Evolutionary conservation across 2,113 vertebrate genomes (phyloP), one percentile per base, ranked within the genome.

Genomic region (Rafetus swinhoei): DNA sequence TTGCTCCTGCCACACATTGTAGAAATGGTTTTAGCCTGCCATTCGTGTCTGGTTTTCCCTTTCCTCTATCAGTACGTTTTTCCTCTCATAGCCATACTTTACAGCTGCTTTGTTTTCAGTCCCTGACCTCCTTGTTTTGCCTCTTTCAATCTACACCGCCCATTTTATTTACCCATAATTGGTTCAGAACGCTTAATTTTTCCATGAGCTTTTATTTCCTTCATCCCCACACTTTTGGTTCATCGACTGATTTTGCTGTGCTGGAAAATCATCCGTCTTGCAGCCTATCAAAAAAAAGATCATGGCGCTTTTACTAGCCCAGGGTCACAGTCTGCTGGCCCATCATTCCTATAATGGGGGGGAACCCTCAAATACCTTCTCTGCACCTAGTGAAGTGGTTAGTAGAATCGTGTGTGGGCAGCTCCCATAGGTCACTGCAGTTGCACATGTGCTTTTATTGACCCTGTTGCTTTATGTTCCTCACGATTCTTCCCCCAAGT

Each of bases 111-210:
- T 15, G 1, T 21, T 39, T 27, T 15, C 62, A 84, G 12, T 7
- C 86, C 57, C 35, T 39, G n/a, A 39, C 59, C 86, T 39, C 1
- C 0, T 19, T 0, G 0, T 32, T 89, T 54, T 54, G 10, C 0
- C 29, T 1, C 0, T n/a, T 52, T 35, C 57, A 7, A 12, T 32
- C 35, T 8, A 2, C n/a, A 29, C 27, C 62, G 45, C 1, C 35
- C 56, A 2, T 56, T 87, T 84, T 88, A n/a, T 82, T 21, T 54
- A 50, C 50, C 65, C 76, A 6, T 32, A 4, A 2, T 60, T 83
- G 52, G 21, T 60, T 89, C 85, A 56, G 79, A 24, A 94, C 2
- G 0, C 79, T 0, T 0, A 35, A 2, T 86, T 93, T 62, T 65
- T 65, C 53, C 82, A 72, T n/a, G 2, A 12, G 54, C 39, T 50